Percentiles rank a stretch among this genome's conserved stretches.
Evolutionary conservation across 2,113 vertebrate species (phyloP).

Genomic region (Pica pica): DNA sequence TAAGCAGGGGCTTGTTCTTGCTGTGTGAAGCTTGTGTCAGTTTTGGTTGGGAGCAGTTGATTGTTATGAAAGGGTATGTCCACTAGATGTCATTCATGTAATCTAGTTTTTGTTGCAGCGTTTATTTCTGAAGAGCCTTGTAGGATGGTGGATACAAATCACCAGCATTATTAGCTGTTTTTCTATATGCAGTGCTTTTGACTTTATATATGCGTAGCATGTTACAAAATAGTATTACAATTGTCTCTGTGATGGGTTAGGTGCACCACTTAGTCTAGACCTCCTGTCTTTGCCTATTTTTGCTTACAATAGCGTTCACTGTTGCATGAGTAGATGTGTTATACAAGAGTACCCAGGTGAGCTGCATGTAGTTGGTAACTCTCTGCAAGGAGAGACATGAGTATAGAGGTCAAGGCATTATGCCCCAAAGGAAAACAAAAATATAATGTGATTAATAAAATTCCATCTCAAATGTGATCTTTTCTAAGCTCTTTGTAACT

Average conservation of each 20-base stretch:
- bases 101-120: conserved; percentile 47
- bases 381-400: neutral
- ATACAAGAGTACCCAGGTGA: neutral
- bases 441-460: neutral
- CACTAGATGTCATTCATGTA: conserved; percentile 79
- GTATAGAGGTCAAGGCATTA: neutral
- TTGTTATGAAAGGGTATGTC: conserved; percentile 34
- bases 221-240: conserved; percentile 3
- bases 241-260: neutral
- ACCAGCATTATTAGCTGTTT: conserved; percentile 11
- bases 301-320: neutral
- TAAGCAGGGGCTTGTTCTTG: neutral
- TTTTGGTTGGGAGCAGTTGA: neutral
- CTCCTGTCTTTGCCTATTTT: neutral
- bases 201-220: neutral
- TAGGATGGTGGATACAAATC: neutral
- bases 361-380: neutral
- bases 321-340: neutral
- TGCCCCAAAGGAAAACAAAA: neutral
- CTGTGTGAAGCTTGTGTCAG: neutral
- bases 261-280: neutral
- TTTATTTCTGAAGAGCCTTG: neutral
- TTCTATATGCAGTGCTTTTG: neutral
- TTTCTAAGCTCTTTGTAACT: neutral
- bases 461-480: neutral